Conservation (phyloP, 2,888 invertebrate species). For the Nomada hirtipes region DNA sequence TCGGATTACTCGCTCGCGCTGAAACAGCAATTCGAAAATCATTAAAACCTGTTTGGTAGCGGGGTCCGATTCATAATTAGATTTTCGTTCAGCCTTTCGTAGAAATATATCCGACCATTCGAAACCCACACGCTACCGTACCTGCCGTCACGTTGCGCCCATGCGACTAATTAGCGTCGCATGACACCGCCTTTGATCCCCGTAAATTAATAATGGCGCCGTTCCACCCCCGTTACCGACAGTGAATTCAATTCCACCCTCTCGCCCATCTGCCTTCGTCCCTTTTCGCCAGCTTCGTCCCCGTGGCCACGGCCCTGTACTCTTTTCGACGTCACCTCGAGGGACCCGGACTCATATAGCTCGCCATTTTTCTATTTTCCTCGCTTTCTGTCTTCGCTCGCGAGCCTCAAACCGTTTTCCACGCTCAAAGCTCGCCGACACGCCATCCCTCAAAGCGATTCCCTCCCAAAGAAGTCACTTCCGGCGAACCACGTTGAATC, state of each 20-base stretch:
- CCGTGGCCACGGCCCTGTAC: not conserved
- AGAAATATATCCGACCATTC: slow-evolving; percentile 50
- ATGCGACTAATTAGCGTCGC: slow-evolving; percentile 69
- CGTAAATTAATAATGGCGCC: slow-evolving; percentile 71
- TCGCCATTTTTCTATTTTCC: slow-evolving; percentile 45
- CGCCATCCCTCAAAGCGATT: slow-evolving; percentile 17
- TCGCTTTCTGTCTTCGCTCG: slow-evolving; percentile 3
- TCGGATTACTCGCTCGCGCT: not conserved
- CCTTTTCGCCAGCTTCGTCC: slow-evolving; percentile 4
- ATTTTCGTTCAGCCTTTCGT: slow-evolving; percentile 48
- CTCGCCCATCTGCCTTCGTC: slow-evolving; percentile 7
- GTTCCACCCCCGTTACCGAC: slow-evolving; percentile 34
- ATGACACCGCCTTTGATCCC: slow-evolving; percentile 70
- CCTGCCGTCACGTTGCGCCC: slow-evolving; percentile 44
- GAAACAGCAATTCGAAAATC: slow-evolving; percentile 23
- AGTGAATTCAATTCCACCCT: slow-evolving; percentile 58
- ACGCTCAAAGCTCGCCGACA: slow-evolving; percentile 27
- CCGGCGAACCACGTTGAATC: slow-evolving; percentile 23
- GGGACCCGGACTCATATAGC: not conserved
- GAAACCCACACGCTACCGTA: slow-evolving; percentile 16
- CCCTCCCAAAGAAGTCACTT: slow-evolving; percentile 27
- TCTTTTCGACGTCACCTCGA: slow-evolving; percentile 36
- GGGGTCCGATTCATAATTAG: slow-evolving; percentile 48
- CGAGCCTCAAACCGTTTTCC: slow-evolving; percentile 16
- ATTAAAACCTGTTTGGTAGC: slow-evolving; percentile 33